A percentile compares a stretch with the other conserved stretches of the same genome.
These are phyloP conservation scores for Lepidurus apus DNA, from an alignment of 1,140 invertebrate genomes.

Conservation along the genomic window DNA sequence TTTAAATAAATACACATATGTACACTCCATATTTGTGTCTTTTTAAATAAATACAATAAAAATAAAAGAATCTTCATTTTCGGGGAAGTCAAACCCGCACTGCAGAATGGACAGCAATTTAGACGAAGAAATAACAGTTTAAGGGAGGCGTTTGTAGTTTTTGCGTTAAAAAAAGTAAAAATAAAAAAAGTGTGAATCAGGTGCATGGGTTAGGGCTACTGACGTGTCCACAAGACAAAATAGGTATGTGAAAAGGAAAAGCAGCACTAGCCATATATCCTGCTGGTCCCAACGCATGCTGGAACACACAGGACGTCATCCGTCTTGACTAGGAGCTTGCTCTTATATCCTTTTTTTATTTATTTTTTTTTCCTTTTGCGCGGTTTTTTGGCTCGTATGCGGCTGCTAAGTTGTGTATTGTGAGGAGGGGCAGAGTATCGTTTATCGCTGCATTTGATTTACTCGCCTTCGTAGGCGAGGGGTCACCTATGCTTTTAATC, in stretches of 20 bases:
- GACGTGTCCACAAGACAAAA: slow-evolving; percentile 21
- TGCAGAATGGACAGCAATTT: no score
- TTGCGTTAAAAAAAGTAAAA: neutral
- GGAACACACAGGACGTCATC: slow-evolving; percentile 17
- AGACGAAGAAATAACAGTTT: no score
- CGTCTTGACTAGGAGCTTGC: neutral
- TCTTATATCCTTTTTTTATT: neutral
- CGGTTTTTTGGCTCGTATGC: neutral
- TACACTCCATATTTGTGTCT: no score
- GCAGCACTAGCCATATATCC: slow-evolving; percentile 11
- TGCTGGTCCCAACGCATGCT: neutral
- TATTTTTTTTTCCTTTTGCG: neutral
- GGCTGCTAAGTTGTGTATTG: neutral
- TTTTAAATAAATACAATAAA: no score
- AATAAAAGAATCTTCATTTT: no score
- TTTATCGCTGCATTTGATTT: neutral
- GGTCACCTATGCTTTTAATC: slow-evolving; percentile 18
- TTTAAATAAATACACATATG: no score
- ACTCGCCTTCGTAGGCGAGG: neutral
- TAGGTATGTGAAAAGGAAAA: slow-evolving; percentile 15
- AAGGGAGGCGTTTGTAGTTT: no score
- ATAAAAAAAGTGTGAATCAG: neutral
- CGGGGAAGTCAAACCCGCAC: no score
- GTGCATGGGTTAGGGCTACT: slow-evolving; percentile 7
- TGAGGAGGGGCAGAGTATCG: neutral